Conservation (phyloP, 92 coral and sea anemone genomes). For the Isaurus tuberculatus region DNA sequence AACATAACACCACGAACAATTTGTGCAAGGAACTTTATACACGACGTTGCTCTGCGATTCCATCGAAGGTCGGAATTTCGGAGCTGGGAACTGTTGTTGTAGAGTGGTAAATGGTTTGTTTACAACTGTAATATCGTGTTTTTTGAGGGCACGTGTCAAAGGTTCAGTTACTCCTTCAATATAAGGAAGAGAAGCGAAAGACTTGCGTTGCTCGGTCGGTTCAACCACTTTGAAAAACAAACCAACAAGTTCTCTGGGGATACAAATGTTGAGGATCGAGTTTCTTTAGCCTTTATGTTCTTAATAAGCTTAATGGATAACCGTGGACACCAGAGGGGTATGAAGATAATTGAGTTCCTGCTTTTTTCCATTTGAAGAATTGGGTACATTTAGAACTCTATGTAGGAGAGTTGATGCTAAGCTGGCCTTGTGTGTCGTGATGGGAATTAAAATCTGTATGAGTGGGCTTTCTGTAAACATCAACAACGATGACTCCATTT, state of each 20-base stretch:
- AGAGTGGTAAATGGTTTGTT: too few relatives aligned
- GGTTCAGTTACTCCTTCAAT: too few relatives aligned
- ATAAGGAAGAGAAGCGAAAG: background rate
- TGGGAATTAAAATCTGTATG: slow-evolving; percentile 51
- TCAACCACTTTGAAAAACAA: slow-evolving; percentile 2
- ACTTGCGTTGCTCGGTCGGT: background rate
- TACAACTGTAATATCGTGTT: too few relatives aligned
- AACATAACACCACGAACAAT: too few relatives aligned
- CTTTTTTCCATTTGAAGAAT: slow-evolving; percentile 3
- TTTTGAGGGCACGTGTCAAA: too few relatives aligned
- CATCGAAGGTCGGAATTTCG: too few relatives aligned
- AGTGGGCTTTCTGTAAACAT: slow-evolving; percentile 48
- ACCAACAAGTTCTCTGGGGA: slow-evolving; percentile 18
- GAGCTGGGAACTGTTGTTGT: too few relatives aligned
- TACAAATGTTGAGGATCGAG: slow-evolving; percentile 4
- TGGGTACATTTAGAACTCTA: slow-evolving; percentile 6
- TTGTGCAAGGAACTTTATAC: too few relatives aligned
- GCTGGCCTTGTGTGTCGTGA: slow-evolving; percentile 32
- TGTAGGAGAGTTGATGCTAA: slow-evolving; percentile 26
- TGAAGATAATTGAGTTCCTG: slow-evolving; percentile 20
- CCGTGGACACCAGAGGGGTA: slow-evolving; percentile 7
- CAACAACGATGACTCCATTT: slow-evolving; percentile 20
- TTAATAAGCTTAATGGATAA: background rate
- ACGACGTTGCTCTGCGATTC: too few relatives aligned
- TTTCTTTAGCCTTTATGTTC: slow-evolving; percentile 7